A percentile compares a stretch with the other conserved stretches of the same genome.
Conservation (phyloP, 2,888 invertebrate genomes). For the Drosophila nr. perissopoda region DNA sequence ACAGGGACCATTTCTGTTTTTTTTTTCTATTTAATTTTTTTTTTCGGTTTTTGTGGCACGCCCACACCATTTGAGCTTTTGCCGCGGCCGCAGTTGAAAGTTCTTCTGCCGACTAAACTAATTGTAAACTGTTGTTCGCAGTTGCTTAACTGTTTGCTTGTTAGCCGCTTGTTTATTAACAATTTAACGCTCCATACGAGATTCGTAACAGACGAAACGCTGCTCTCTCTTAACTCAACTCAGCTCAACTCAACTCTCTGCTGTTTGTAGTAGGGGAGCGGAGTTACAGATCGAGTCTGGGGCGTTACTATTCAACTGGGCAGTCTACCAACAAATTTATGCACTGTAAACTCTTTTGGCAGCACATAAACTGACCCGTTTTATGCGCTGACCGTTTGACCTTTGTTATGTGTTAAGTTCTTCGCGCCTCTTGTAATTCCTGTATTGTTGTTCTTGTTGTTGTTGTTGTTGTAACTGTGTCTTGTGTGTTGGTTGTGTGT, state of each 20-base stretch:
- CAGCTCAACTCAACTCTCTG: constrained; percentile 39
- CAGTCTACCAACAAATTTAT: constrained; percentile 66
- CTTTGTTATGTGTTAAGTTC: constrained; percentile 62
- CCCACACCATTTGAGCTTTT: constrained; percentile 53
- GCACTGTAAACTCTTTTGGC: constrained; percentile 59
- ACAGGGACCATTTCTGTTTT: constrained; percentile 3
- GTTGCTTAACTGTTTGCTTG: constrained; percentile 74
- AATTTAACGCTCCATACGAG: constrained; percentile 76
- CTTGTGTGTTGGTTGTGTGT: constrained; percentile 23
- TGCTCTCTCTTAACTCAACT: constrained; percentile 54
- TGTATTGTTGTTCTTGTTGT: constrained; percentile 4
- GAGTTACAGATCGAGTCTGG: background rate
- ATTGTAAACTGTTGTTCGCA: constrained; percentile 80
- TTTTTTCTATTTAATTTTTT: background rate
- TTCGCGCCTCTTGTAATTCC: constrained; percentile 26
- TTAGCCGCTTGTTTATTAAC: constrained; percentile 81
- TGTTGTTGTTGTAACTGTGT: constrained; percentile 14
- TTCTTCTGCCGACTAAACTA: constrained; percentile 63
- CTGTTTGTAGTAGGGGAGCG: background rate
- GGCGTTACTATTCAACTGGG: constrained; percentile 66
- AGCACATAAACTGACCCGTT: constrained; percentile 69
- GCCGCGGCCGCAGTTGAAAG: constrained; percentile 73
- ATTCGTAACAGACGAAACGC: constrained; percentile 27
- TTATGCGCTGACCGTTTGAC: constrained; percentile 74
- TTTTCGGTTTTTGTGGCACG: constrained; percentile 31